Conservation (phyloP, 2,113 vertebrate genomes). For the Odontophorus gujanensis region DNA sequence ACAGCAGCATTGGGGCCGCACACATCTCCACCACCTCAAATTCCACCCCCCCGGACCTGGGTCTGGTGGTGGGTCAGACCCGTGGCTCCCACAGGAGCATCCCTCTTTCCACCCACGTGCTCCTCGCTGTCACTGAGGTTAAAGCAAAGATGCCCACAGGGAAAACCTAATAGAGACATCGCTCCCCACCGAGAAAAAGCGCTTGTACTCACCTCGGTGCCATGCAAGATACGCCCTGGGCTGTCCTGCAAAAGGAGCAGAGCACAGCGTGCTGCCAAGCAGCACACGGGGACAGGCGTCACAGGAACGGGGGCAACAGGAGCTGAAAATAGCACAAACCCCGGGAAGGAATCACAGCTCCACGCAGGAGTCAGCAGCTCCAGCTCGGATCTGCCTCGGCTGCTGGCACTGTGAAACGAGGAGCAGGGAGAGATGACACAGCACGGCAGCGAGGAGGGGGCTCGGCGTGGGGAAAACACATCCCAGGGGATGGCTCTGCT, state of each 20-base stretch:
- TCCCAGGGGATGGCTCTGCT: neutral
- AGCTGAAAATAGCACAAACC: neutral
- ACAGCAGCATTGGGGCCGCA: fast-evolving
- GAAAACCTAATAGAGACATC: neutral
- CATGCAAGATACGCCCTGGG: neutral
- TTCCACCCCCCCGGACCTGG: fast-evolving
- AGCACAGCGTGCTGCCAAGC: neutral
- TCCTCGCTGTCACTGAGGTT: neutral
- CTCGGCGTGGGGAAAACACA: neutral
- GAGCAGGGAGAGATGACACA: constrained; percentile 7
- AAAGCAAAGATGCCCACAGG: neutral
- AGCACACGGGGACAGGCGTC: neutral
- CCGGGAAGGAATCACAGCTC: neutral
- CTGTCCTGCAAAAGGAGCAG: neutral
- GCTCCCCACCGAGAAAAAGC: neutral
- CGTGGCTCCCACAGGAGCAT: neutral
- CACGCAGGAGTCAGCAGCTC: neutral
- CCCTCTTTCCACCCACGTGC: fast-evolving
- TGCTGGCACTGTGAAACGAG: neutral
- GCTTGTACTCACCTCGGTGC: neutral
- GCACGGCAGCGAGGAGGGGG: neutral
- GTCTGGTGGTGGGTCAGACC: fast-evolving
- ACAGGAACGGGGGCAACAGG: neutral
- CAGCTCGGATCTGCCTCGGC: neutral
- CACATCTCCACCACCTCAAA: neutral